These are phyloP conservation scores for Poeciliopsis infans DNA, from an alignment of 2,797 vertebrate species.

Conservation along the genomic window DNA sequence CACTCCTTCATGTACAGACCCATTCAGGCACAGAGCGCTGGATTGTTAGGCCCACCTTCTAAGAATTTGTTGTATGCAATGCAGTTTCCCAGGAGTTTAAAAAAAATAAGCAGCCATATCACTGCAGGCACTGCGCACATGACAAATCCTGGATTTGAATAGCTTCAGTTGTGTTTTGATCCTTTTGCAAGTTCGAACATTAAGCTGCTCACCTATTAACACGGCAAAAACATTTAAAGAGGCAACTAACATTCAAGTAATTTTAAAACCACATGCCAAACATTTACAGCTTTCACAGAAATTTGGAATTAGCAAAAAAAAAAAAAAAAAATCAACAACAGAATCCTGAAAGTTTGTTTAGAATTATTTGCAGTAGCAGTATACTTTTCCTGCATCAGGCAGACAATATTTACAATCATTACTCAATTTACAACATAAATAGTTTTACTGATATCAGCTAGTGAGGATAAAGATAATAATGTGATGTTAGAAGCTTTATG, in stretches of 20 bases:
- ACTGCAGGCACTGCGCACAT: background rate
- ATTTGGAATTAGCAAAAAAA: background rate
- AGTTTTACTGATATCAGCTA: constrained; percentile 5
- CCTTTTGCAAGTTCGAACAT: background rate
- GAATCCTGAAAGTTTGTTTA: background rate
- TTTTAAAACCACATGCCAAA: background rate
- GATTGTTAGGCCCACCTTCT: background rate
- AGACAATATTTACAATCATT: background rate
- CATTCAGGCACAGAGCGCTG: background rate
- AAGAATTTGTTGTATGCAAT: constrained; percentile 2
- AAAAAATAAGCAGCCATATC: background rate
- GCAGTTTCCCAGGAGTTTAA: background rate
- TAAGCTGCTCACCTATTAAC: constrained; percentile 1
- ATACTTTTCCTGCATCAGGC: background rate
- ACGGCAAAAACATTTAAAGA: background rate
- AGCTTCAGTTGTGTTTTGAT: background rate
- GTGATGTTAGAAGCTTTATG: background rate
- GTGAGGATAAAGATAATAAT: constrained; percentile 2
- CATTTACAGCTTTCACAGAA: background rate
- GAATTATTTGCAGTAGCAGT: background rate
- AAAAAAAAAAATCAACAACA: background rate
- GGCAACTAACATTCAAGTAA: background rate
- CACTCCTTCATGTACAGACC: background rate
- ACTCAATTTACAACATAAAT: background rate
- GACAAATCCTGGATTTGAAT: background rate